A percentile compares a stretch with the other conserved stretches of the same genome.
Conservation (phyloP, 2,113 vertebrate genomes). For the Brachionichthys hirsutus region DNA sequence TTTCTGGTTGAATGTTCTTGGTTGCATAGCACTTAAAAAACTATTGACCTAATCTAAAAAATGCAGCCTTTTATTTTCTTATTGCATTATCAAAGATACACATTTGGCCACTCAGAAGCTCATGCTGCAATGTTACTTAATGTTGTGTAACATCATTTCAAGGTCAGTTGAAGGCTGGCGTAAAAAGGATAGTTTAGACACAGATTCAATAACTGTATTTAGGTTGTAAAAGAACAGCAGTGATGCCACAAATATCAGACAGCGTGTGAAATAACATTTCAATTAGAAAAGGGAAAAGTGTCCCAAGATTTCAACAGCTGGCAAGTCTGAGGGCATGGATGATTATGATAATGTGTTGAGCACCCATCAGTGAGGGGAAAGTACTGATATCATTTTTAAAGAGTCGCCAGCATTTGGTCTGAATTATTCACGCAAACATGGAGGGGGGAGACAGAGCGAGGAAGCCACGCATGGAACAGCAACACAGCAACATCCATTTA, state of each 20-base stretch:
- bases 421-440: conserved; percentile 67
- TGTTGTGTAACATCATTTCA: conserved; percentile 1
- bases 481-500: not conserved
- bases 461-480: conserved; percentile 9
- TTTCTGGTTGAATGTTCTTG: not conserved
- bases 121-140: not conserved
- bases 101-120: not conserved
- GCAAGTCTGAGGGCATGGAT: conserved; percentile 30
- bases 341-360: conserved; percentile 65
- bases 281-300: conserved; percentile 1
- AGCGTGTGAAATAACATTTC: conserved; percentile 7
- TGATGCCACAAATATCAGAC: conserved; percentile 9
- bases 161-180: not conserved
- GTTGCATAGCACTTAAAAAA: not conserved
- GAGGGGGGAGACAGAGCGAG: conserved; percentile 12
- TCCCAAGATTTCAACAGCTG: conserved; percentile 25
- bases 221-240: not conserved
- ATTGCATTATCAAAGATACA: not conserved
- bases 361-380: conserved; percentile 32
- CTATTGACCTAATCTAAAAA: not conserved
- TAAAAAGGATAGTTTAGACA: not conserved
- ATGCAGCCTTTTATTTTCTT: not conserved
- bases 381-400: conserved; percentile 68
- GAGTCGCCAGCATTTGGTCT: conserved; percentile 54
- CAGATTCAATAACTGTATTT: not conserved